phyloP scores from a whole-genome alignment of 2,113 vertebrate genomes.

The Orientallactaga bullata region DNA sequence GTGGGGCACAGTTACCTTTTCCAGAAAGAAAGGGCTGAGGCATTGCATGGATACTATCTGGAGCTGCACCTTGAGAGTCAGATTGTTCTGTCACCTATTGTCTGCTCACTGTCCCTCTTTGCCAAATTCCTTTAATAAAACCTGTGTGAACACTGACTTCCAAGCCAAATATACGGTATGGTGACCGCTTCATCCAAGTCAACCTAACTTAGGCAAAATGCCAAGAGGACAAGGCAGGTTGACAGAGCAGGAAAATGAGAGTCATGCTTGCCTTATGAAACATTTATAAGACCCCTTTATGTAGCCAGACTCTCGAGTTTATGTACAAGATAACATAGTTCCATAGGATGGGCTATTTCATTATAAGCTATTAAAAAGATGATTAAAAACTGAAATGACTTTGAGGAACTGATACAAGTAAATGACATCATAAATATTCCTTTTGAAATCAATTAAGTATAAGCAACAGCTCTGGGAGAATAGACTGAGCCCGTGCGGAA shows the following conservation, averaged over 20 bases:
- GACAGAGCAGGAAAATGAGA: slow-evolving; percentile 1
- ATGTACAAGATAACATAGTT: slow-evolving; percentile 42
- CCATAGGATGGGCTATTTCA: slow-evolving; percentile 6
- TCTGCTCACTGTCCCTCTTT: not conserved
- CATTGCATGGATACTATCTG: not conserved
- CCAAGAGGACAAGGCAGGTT: not conserved
- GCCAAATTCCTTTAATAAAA: not conserved
- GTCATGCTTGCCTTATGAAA: slow-evolving; percentile 32
- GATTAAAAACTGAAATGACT: slow-evolving; percentile 32
- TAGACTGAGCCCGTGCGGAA: not conserved
- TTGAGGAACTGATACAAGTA: not conserved
- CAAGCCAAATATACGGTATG: not conserved
- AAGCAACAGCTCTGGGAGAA: slow-evolving; percentile 32
- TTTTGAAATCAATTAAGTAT: slow-evolving; percentile 54
- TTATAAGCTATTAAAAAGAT: slow-evolving; percentile 5
- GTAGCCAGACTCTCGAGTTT: slow-evolving; percentile 6
- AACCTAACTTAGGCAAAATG: not conserved
- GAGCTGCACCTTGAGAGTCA: not conserved
- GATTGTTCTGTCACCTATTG: not conserved
- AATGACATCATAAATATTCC: slow-evolving; percentile 34
- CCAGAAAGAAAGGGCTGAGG: not conserved
- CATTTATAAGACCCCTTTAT: slow-evolving; percentile 52
- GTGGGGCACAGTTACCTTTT: slow-evolving; percentile 13
- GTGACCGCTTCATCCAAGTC: not conserved
- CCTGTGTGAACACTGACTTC: slow-evolving; percentile 8